phyloP scores from a whole-genome alignment of 2,888 invertebrate genomes.

The Cantharis rufa region DNA sequence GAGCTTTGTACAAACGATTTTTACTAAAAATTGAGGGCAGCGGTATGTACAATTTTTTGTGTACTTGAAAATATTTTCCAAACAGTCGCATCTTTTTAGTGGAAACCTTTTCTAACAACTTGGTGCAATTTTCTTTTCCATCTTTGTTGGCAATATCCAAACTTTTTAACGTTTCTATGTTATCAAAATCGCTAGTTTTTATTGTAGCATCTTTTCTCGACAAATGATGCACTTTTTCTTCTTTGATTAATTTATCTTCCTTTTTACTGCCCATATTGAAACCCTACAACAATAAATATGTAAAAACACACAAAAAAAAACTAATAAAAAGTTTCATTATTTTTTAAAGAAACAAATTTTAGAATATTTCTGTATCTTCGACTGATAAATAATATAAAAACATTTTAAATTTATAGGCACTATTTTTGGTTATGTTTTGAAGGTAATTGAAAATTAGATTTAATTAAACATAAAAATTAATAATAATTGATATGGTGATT shows the following conservation, averaged over 20 bases:
- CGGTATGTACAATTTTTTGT: conserved; percentile 67
- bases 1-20: conserved; percentile 64
- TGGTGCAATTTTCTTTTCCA: conserved; percentile 46
- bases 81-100: conserved; percentile 65
- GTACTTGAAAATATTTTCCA: conserved; percentile 71
- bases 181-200: conserved; percentile 18
- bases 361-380: neutral
- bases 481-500: no score
- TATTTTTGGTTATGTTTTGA: no score
- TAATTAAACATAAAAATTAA: no score
- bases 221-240: conserved; percentile 45
- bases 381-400: no score
- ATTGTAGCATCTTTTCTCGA: conserved; percentile 36
- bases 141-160: conserved; percentile 29
- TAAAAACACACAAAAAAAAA: neutral
- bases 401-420: no score
- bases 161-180: conserved; percentile 7
- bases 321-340: neutral
- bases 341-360: neutral
- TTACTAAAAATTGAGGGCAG: conserved; percentile 61
- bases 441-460: no score
- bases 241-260: conserved; percentile 36
- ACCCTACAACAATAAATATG: conserved; percentile 11
- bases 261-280: conserved; percentile 37
- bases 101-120: conserved; percentile 44